phyloP scores from a whole-genome alignment of 2,888 invertebrate genomes.

The Linnaemya vulpina region DNA sequence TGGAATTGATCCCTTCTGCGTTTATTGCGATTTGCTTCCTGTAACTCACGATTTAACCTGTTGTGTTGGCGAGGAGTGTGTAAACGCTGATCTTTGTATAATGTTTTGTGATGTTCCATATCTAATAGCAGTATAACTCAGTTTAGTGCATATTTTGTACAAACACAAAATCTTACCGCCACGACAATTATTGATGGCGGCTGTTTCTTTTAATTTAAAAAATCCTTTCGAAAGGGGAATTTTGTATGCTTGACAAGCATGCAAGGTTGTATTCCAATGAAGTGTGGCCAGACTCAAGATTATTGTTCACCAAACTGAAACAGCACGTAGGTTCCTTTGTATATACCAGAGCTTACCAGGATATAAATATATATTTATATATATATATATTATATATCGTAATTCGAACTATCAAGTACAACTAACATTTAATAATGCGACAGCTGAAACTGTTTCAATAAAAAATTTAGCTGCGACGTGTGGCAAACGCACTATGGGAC shows the following conservation, averaged over 20 bases:
- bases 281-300: neutral
- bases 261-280: neutral
- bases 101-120: slow-evolving; percentile 68
- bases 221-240: slow-evolving; percentile 35
- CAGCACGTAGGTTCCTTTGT: too few relatives aligned
- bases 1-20: slow-evolving; percentile 74
- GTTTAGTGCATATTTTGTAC: neutral
- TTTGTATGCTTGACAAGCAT: slow-evolving; percentile 28
- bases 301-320: too few relatives aligned
- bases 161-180: slow-evolving; percentile 1
- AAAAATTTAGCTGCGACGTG: too few relatives aligned
- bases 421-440: too few relatives aligned
- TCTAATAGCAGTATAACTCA: neutral
- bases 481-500: too few relatives aligned
- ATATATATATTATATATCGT: too few relatives aligned
- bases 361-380: too few relatives aligned
- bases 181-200: slow-evolving; percentile 30
- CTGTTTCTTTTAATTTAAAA: neutral
- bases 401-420: too few relatives aligned
- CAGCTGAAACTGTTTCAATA: too few relatives aligned
- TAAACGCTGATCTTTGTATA: slow-evolving; percentile 67
- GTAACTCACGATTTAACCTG: slow-evolving; percentile 73
- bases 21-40: slow-evolving; percentile 73
- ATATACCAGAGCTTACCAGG: too few relatives aligned
- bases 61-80: slow-evolving; percentile 70